phyloP scores from a whole-genome alignment of 1,140 invertebrate genomes.

The Caenorhabditis inopinata region DNA sequence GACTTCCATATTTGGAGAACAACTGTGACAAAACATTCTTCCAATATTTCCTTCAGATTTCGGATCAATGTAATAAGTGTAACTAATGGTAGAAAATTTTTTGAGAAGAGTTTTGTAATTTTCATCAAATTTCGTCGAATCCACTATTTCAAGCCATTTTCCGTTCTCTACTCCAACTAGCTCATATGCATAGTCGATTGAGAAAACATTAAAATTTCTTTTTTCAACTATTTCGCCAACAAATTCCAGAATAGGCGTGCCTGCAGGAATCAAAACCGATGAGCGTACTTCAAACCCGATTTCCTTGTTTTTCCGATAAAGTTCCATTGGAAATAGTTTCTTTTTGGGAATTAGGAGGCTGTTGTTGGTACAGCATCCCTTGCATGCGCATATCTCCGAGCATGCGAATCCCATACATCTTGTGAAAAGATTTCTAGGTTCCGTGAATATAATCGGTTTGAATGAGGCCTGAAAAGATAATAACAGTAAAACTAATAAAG shows the following conservation, averaged over 20 bases:
- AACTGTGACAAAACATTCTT: neutral
- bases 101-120: neutral
- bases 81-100: neutral
- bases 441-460: neutral
- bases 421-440: neutral
- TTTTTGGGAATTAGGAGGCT: neutral
- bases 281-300: neutral
- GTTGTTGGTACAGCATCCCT: neutral
- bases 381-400: neutral
- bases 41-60: neutral
- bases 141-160: neutral
- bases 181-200: neutral
- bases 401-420: neutral
- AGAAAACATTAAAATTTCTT: neutral
- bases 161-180: neutral
- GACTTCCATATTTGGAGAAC: neutral
- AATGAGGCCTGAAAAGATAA: neutral
- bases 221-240: neutral
- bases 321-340: neutral
- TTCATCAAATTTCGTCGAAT: neutral
- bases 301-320: neutral
- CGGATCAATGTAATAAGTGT: neutral
- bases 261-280: neutral
- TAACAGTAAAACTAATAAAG: too few relatives aligned
- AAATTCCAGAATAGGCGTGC: neutral